Conservation (phyloP, 2,113 vertebrate species). For the Microcebus murinus region DNA sequence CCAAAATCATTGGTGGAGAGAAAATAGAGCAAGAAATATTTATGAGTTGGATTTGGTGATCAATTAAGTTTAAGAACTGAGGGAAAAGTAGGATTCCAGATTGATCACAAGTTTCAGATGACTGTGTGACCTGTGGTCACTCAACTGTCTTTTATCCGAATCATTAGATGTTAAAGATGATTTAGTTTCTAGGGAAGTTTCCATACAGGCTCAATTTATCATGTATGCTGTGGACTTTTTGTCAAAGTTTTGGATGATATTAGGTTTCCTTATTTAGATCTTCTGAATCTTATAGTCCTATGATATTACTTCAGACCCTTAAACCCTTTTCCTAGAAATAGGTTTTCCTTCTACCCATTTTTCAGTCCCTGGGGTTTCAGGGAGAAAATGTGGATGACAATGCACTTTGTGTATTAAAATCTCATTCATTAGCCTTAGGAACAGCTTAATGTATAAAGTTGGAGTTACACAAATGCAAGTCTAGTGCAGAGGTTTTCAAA, state of each 20-base stretch:
- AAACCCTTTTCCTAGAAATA: not conserved
- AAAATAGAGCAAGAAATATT: not conserved
- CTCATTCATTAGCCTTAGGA: not conserved
- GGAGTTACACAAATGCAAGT: not conserved
- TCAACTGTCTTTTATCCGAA: not conserved
- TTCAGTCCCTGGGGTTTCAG: not conserved
- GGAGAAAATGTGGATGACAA: not conserved
- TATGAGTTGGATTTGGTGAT: not conserved
- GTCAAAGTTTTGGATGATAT: not conserved
- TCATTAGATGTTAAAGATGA: not conserved
- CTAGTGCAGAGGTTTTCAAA: not conserved
- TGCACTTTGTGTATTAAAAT: not conserved
- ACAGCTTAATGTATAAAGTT: not conserved
- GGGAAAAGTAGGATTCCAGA: not conserved
- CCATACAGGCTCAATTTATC: not conserved
- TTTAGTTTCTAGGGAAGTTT: not conserved
- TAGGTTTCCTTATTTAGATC: not conserved
- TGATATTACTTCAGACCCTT: not conserved
- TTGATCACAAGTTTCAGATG: not conserved
- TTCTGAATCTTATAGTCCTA: not conserved
- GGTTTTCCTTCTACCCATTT: not conserved
- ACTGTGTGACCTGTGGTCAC: not conserved
- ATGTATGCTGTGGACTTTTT: not conserved
- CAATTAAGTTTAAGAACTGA: not conserved
- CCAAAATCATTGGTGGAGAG: not conserved